Base-by-base conservation (phyloP, 1,140 invertebrate genomes). In the Hypsibius dujardini region DNA sequence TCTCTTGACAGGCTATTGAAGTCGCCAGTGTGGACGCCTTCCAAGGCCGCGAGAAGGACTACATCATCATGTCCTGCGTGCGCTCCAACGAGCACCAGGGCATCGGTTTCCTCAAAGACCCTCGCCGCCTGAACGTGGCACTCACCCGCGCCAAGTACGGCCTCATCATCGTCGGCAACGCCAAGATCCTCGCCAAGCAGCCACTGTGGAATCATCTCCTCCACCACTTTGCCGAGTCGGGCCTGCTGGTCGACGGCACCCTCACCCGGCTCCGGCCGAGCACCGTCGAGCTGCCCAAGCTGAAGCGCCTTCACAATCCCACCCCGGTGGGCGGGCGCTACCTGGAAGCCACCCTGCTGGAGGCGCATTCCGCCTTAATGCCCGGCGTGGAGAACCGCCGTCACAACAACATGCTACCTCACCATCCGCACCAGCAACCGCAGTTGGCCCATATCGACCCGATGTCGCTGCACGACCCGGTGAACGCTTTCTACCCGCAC, bases 21-120 rank as follows among this genome's bases (percentile, higher is more conserved):
- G 94, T 99, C 0, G 95, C 95, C 0, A 98, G 94, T 81, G 96
- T 99, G 7, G 96, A 99, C 80, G 95, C 96, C 1, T 99, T 99
- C 78, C 76, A 86, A 77, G 86, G 96, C 0, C 82, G 96, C 70
- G 96, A 99, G 77, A 99, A 99, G 77, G 96, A 99, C 77, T 90
- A 98, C 62, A 86, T 85, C 71, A 97, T 99, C 84, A 91, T 97
- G 0, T 86, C 85, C 0, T 98, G 76, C 84, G 96, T 84, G 82
- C 87, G 78, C 84, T 97, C 84, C 81, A 99, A 86, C 86, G 96
- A 85, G 85, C 92, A 85, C 85, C 92, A 83, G 87, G 97, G 82
- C 82, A 98, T 82, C 78, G 88, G 88, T 14, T 99, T 99, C 77
- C 81, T 99, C 1, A 98, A 95, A 77, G 96, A 99, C 80, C 95